phyloP scores from a whole-genome alignment of 2,113 vertebrate species.

The Vireo altiloquus region DNA sequence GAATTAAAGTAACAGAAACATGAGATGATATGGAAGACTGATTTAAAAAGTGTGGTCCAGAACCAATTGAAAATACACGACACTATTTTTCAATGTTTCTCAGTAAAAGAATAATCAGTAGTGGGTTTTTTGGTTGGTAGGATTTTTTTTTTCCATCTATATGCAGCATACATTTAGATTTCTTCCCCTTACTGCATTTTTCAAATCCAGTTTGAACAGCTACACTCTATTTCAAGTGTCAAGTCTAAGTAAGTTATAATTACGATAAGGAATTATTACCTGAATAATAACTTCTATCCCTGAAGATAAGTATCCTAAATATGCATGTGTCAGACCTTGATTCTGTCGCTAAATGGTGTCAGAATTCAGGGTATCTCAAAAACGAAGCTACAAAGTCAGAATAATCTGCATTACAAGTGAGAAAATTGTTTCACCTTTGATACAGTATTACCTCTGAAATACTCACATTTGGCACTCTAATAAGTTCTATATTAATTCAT shows the following conservation, averaged over 20 bases:
- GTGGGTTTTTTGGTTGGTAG: fast-evolving
- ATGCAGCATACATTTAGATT: neutral
- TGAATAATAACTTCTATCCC: neutral
- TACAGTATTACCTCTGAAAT: neutral
- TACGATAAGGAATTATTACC: neutral
- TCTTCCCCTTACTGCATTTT: neutral
- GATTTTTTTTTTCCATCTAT: neutral
- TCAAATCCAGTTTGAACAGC: neutral
- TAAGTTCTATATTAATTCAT: neutral
- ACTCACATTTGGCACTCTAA: neutral
- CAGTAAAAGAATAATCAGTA: neutral
- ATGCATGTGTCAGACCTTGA: neutral
- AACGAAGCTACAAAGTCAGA: neutral
- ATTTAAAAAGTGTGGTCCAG: neutral
- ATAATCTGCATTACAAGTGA: neutral
- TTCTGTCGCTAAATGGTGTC: neutral
- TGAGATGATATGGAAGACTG: neutral
- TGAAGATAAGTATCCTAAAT: neutral
- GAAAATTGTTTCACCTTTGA: neutral
- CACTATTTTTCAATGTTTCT: neutral
- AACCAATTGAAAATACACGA: neutral
- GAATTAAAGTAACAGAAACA: neutral
- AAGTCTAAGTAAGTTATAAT: neutral
- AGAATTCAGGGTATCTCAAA: neutral
- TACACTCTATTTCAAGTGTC: neutral